Conservation (phyloP, 2,797 vertebrate species). For the Xerus rutilus region DNA sequence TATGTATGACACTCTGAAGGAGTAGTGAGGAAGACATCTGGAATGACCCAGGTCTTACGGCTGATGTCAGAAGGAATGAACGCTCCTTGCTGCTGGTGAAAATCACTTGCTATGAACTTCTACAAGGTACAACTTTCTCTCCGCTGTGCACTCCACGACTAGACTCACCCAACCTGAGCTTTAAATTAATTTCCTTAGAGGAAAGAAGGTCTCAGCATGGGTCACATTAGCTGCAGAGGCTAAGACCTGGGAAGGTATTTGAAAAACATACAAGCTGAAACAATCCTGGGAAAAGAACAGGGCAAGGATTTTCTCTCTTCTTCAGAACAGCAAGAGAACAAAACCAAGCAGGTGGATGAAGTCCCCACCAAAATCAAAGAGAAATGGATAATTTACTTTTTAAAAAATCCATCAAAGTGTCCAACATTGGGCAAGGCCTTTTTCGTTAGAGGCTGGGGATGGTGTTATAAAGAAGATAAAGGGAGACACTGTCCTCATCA, state of each 20-base stretch:
- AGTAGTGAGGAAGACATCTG: background rate
- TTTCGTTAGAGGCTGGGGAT: no score
- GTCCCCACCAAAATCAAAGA: background rate
- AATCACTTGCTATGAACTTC: background rate
- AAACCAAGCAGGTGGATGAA: background rate
- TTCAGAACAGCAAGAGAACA: background rate
- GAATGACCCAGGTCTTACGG: background rate
- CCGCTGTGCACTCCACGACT: background rate
- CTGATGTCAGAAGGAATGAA: background rate
- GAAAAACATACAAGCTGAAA: background rate
- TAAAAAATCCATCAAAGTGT: background rate
- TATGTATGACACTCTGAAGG: accelerated
- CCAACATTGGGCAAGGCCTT: background rate
- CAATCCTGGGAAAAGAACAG: background rate
- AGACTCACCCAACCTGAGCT: background rate
- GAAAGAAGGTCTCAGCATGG: background rate
- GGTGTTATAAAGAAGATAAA: background rate
- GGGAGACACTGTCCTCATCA: background rate
- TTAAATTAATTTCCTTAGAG: background rate
- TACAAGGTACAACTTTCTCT: background rate
- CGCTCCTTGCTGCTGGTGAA: background rate
- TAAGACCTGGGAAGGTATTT: background rate
- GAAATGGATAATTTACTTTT: background rate
- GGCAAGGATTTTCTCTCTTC: background rate
- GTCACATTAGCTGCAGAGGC: background rate